Conservation (phyloP, 2,888 invertebrate genomes). For the Apamea anceps region DNA sequence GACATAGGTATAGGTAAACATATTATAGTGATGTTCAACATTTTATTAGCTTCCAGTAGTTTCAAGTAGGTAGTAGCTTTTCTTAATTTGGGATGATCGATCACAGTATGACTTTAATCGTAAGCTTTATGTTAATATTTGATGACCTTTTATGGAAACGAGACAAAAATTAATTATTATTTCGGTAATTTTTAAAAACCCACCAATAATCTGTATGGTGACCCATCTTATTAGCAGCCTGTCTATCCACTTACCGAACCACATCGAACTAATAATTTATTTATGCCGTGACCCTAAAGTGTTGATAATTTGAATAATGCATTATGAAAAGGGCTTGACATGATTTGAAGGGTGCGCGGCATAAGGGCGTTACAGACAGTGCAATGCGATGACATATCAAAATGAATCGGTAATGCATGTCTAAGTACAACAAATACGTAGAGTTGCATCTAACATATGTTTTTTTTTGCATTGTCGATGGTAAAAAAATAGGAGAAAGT, state of each 20-base stretch:
- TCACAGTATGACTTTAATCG: constrained; percentile 17
- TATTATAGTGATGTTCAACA: constrained; percentile 10
- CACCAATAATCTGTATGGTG: not conserved
- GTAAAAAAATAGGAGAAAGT: constrained; percentile 35
- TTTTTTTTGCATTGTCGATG: not conserved
- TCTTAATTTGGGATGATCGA: constrained; percentile 41
- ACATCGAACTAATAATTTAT: constrained; percentile 61
- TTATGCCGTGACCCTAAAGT: constrained; percentile 62
- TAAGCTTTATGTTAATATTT: constrained; percentile 31
- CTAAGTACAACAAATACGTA: constrained; percentile 63
- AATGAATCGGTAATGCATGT: constrained; percentile 87
- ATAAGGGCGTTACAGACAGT: constrained; percentile 76
- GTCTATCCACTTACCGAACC: constrained; percentile 36
- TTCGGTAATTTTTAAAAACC: constrained; percentile 6
- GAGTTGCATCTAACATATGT: constrained; percentile 52
- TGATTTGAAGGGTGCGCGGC: constrained; percentile 68
- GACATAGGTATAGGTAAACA: not conserved
- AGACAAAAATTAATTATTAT: not conserved
- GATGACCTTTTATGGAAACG: constrained; percentile 5
- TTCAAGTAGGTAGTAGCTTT: not conserved
- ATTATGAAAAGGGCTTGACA: constrained; percentile 79
- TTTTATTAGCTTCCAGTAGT: constrained; percentile 16
- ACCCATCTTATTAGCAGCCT: constrained; percentile 22
- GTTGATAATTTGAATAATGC: constrained; percentile 83
- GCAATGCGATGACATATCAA: constrained; percentile 86